Conservation (phyloP, 2,113 vertebrate genomes). For the Condylura cristata region DNA sequence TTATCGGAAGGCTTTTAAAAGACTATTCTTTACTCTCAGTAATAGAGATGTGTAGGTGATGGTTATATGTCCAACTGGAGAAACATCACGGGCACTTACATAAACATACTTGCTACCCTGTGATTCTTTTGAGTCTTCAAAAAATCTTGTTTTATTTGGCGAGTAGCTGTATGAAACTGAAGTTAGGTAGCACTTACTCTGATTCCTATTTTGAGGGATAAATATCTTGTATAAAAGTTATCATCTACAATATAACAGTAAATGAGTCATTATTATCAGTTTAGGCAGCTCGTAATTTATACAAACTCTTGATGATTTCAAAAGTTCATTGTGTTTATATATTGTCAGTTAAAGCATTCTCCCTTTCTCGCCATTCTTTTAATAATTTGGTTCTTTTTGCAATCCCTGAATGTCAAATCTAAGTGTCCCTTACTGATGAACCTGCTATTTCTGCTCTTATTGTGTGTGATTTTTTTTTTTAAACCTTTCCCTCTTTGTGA, state of each 20-base stretch:
- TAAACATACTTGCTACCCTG: constrained; percentile 1
- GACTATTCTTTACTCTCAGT: background rate
- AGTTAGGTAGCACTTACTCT: constrained; percentile 18
- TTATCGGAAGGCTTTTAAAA: constrained; percentile 62
- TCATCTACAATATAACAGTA: background rate
- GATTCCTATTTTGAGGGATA: constrained; percentile 41
- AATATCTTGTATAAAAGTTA: constrained; percentile 23
- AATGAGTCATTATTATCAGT: background rate
- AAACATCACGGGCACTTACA: background rate
- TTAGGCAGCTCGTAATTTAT: constrained; percentile 47
- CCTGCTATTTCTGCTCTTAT: background rate
- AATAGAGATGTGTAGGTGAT: constrained; percentile 10
- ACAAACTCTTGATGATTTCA: constrained; percentile 24
- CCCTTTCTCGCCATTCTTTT: background rate
- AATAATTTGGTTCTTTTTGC: constrained; percentile 19
- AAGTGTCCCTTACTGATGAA: constrained; percentile 11
- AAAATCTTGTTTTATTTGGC: constrained; percentile 45
- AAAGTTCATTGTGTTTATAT: constrained; percentile 57
- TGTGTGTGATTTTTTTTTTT: background rate
- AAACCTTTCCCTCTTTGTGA: background rate
- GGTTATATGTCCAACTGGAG: constrained; percentile 21
- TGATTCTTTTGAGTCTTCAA: constrained; percentile 34
- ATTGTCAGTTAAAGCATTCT: constrained; percentile 12
- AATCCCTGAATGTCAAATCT: background rate
- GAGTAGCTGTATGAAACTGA: constrained; percentile 22